Evolutionary conservation across 2,797 vertebrate species (phyloP).

Genomic region (Lycodopsis pacificus): DNA sequence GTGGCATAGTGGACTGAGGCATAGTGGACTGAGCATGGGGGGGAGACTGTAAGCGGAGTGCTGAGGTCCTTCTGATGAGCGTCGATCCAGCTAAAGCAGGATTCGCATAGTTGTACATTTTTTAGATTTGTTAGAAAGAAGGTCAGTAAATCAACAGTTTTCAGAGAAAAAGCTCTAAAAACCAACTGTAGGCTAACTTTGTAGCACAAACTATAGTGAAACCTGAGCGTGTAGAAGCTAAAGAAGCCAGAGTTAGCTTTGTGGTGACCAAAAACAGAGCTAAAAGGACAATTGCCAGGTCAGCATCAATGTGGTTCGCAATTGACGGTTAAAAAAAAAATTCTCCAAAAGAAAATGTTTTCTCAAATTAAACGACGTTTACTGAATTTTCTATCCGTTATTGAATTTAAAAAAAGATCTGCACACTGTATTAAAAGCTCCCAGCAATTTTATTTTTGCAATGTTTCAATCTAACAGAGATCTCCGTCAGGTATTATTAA

Average conservation of each 20-base stretch:
- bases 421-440: background rate
- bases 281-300: background rate
- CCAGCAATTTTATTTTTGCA: background rate
- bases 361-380: background rate
- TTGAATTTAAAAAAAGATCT: too few relatives aligned
- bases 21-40: background rate
- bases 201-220: background rate
- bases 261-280: background rate
- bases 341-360: background rate
- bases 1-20: slow-evolving; percentile 24
- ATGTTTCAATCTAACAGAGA: background rate
- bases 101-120: background rate
- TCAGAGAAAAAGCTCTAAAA: background rate
- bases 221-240: background rate
- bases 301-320: background rate
- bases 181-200: background rate
- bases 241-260: background rate
- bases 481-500: background rate
- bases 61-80: background rate
- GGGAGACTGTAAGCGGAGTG: background rate
- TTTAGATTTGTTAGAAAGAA: background rate
- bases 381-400: background rate
- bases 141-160: background rate
- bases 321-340: too few relatives aligned
- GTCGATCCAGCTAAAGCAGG: background rate